Evolutionary conservation across 2,797 vertebrate species (phyloP).

Genomic region (Hipposideros larvatus): DNA sequence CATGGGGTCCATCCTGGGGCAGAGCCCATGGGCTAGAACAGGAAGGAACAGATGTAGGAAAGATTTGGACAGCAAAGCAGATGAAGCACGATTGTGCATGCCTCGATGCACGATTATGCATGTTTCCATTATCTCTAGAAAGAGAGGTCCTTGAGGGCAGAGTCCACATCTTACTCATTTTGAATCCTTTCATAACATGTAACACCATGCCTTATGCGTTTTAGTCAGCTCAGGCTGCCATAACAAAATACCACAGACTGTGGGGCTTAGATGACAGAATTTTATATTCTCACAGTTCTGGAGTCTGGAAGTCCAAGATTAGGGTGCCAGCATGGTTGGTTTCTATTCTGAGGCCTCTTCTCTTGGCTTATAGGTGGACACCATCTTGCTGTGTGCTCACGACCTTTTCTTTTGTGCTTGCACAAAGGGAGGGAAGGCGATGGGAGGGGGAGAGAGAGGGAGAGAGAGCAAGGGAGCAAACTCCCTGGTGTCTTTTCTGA

Average conservation of each 20-base stretch:
- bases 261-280: background rate
- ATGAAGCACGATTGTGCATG: background rate
- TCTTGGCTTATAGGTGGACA: background rate
- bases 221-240: background rate
- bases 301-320: background rate
- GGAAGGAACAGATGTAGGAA: background rate
- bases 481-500: background rate
- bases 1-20: background rate
- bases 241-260: background rate
- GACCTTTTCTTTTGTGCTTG: background rate
- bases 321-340: background rate
- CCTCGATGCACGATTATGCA: background rate
- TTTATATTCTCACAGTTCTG: background rate
- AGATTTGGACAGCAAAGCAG: background rate
- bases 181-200: background rate
- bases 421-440: accelerated
- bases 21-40: background rate
- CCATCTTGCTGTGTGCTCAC: background rate
- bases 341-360: background rate
- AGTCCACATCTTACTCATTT: background rate
- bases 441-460: no score
- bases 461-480: background rate
- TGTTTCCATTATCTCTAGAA: background rate
- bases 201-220: background rate
- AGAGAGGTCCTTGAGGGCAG: background rate